phyloP scores from a whole-genome alignment of 2,888 invertebrate species.

The Willowsia nigromaculata region DNA sequence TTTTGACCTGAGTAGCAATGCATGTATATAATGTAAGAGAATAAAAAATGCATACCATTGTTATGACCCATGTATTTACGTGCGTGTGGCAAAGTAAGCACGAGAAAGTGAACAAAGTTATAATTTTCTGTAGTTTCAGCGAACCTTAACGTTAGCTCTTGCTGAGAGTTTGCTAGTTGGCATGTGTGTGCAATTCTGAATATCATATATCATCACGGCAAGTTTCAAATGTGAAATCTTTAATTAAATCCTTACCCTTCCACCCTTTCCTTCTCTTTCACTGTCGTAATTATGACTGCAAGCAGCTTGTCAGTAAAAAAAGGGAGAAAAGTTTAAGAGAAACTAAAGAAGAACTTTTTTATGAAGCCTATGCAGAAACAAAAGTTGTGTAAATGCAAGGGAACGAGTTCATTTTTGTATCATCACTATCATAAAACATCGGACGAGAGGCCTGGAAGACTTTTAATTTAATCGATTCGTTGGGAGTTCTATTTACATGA shows the following conservation, averaged over 20 bases:
- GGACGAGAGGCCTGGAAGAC: background rate
- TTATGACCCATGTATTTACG: too few species aligned
- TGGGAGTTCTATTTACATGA: background rate
- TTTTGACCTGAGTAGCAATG: background rate
- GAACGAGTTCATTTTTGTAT: background rate
- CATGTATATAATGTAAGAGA: background rate
- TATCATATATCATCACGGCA: conserved; percentile 5
- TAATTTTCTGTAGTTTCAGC: background rate
- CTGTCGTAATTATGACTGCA: conserved; percentile 48
- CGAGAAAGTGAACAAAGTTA: background rate
- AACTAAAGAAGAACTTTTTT: conserved; percentile 6
- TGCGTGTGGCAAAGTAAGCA: background rate
- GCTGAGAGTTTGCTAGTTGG: background rate
- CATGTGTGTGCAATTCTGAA: background rate
- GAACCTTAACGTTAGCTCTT: too few species aligned
- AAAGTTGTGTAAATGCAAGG: background rate
- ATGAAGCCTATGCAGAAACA: background rate
- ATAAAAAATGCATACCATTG: background rate
- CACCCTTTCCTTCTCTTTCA: background rate
- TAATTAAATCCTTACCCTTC: conserved; percentile 52
- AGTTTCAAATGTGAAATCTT: conserved; percentile 53
- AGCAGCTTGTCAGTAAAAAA: conserved; percentile 32
- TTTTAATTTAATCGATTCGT: background rate
- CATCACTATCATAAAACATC: background rate
- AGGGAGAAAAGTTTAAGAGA: conserved; percentile 33